These are phyloP conservation scores for Lethrus apterus DNA, from an alignment of 1,140 invertebrate genomes.

Conservation along the genomic window DNA sequence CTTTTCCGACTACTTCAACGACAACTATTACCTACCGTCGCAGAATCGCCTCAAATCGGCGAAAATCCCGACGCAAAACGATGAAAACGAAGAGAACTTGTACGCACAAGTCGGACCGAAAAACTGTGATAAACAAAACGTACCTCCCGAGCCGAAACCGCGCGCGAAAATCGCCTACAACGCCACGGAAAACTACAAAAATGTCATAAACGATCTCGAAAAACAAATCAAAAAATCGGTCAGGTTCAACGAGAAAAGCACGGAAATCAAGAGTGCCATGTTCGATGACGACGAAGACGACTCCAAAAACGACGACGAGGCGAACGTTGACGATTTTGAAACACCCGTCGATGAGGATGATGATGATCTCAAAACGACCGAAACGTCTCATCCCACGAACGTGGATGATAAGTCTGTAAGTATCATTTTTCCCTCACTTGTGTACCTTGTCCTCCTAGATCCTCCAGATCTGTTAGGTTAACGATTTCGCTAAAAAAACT, in stretches of 20 bases:
- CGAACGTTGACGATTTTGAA: background rate
- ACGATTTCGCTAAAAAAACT: too few relatives aligned
- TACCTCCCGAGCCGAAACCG: slow-evolving; percentile 22
- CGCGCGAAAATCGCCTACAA: slow-evolving; percentile 21
- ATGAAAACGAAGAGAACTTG: slow-evolving; percentile 1
- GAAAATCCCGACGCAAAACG: slow-evolving; percentile 13
- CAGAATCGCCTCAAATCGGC: slow-evolving; percentile 14
- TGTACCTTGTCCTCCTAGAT: too few relatives aligned
- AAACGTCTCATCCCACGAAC: too few relatives aligned
- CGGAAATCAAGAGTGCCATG: slow-evolving; percentile 6
- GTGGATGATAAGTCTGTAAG: too few relatives aligned
- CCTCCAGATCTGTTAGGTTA: too few relatives aligned
- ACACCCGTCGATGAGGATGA: slow-evolving; percentile 1
- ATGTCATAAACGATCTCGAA: slow-evolving; percentile 29
- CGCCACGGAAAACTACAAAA: slow-evolving; percentile 19
- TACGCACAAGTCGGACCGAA: slow-evolving; percentile 15
- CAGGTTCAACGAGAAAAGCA: slow-evolving; percentile 30
- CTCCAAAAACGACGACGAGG: background rate
- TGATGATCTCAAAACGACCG: slow-evolving; percentile 10
- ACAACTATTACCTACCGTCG: slow-evolving; percentile 29
- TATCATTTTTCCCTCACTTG: too few relatives aligned
- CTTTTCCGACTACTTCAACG: slow-evolving; percentile 16
- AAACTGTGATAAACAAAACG: background rate
- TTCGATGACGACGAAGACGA: too few relatives aligned
- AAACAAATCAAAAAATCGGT: slow-evolving; percentile 34